Evolutionary conservation across 2,797 vertebrate genomes (phyloP), one percentile per base, ranked within the genome.

Genomic region (Halcyon leucocephala): DNA sequence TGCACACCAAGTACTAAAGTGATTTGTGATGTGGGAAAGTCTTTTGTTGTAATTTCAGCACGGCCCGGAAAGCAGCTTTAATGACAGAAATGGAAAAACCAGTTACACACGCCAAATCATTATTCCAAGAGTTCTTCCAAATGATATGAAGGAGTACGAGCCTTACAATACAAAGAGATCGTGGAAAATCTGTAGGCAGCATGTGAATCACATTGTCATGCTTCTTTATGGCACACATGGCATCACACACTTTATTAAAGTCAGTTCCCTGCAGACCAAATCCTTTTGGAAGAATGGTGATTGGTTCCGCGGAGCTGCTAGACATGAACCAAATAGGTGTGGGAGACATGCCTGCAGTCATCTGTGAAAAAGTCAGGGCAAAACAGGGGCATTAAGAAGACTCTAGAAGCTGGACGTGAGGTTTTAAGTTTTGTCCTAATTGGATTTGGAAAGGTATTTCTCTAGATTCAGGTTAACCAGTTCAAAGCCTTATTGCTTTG

Each of bases 11-110:
- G 77, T 83, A 82, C 79, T 74, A 7, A 94, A 79, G 94, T 97
- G 97, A 97, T 97, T 97, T 97, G 97, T 0, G 73, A 95, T 76
- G 95, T 96, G 94, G 90, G 82, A 95, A 95, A 95, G 78, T 39
- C 93, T 92, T 97, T 93, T 94, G 89, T 93, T 97, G 90, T 88
- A 60, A 42, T 89, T 97, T 89, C 87, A 95, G 83, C 81, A 54
- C 92, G 89, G 93, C 26, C 71, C 90, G 83, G 86, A 95, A 95
- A 94, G 94, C 88, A 86, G 89, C 61, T 97, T 97, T 95, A 96
- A 93, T 0, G 37, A 85, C 85, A 96, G 92, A 94, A 97, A 97
- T 94, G 96, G 96, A 92, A 97, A 97, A 95, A 95, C 0, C 96
- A 93, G 97, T 72, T 95, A 67, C 82, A 78, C 82, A 86, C 0